Conservation (phyloP, 92 coral and sea anemone species). For the Phenganax subtilis region DNA sequence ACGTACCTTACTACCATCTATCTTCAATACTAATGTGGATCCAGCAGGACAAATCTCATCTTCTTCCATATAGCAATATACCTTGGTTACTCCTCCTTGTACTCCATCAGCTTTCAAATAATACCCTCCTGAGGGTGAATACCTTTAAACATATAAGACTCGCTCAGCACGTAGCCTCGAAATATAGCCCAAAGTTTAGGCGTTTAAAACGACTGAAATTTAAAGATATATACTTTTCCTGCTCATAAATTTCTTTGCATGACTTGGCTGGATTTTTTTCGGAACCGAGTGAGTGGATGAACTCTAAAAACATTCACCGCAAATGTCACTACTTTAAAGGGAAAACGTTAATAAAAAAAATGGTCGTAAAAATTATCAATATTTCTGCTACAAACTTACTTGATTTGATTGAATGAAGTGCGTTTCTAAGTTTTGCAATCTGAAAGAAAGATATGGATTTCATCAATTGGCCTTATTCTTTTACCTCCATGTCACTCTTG, state of each 20-base stretch:
- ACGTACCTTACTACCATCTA: constrained; percentile 30
- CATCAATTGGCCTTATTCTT: neutral
- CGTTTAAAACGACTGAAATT: neutral
- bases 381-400: constrained; percentile 15
- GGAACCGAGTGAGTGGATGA: constrained; percentile 23
- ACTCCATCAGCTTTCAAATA: constrained; percentile 19
- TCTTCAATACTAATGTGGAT: constrained; percentile 35
- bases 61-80: constrained; percentile 33
- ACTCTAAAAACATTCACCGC: constrained; percentile 8
- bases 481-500: neutral
- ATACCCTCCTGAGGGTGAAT: constrained; percentile 32
- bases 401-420: constrained; percentile 17
- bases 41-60: constrained; percentile 34
- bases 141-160: neutral
- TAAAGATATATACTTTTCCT: constrained; percentile 1
- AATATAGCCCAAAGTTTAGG: neutral
- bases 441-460: neutral
- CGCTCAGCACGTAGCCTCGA: neutral
- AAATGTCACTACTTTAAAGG: neutral
- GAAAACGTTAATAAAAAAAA: neutral
- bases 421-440: constrained; percentile 36
- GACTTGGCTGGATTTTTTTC: constrained; percentile 36
- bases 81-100: constrained; percentile 15
- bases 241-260: constrained; percentile 32
- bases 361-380: neutral